A percentile compares a stretch with the other conserved stretches of the same genome.
These are phyloP conservation scores for Apocheima hispidaria DNA, from an alignment of 2,888 invertebrate genomes.

Conservation along the genomic window DNA sequence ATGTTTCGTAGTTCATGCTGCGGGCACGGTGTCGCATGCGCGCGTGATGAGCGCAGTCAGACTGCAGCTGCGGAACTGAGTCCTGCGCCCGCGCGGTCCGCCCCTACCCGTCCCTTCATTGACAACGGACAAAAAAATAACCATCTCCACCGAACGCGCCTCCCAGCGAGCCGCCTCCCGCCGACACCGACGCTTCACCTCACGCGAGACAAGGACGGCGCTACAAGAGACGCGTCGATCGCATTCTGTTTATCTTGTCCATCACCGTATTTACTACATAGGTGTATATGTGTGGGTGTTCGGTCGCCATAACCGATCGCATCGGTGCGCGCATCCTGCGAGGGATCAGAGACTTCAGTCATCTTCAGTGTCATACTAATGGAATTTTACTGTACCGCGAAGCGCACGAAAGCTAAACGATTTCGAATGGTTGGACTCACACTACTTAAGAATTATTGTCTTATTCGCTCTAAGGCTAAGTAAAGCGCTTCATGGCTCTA, in stretches of 20 bases:
- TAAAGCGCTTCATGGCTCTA: not conserved
- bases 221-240: constrained; percentile 59
- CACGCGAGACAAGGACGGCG: constrained; percentile 65
- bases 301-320: constrained; percentile 75
- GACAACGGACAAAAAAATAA: constrained; percentile 83
- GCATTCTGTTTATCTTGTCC: constrained; percentile 81
- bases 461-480: not conserved
- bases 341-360: constrained; percentile 54
- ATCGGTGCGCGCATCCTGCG: constrained; percentile 74
- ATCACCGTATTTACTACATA: constrained; percentile 76
- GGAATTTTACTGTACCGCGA: constrained; percentile 48
- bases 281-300: constrained; percentile 57
- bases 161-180: constrained; percentile 74
- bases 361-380: constrained; percentile 51
- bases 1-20: constrained; percentile 77
- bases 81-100: constrained; percentile 69
- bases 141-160: constrained; percentile 71
- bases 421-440: constrained; percentile 34
- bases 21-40: constrained; percentile 58
- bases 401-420: constrained; percentile 35
- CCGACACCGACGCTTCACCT: constrained; percentile 46
- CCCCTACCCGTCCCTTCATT: constrained; percentile 83
- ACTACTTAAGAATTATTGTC: constrained; percentile 1
- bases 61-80: constrained; percentile 66
- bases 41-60: constrained; percentile 64